Base-by-base conservation (phyloP, 2,797 vertebrate genomes). In the Lacerta bilineata region DNA sequence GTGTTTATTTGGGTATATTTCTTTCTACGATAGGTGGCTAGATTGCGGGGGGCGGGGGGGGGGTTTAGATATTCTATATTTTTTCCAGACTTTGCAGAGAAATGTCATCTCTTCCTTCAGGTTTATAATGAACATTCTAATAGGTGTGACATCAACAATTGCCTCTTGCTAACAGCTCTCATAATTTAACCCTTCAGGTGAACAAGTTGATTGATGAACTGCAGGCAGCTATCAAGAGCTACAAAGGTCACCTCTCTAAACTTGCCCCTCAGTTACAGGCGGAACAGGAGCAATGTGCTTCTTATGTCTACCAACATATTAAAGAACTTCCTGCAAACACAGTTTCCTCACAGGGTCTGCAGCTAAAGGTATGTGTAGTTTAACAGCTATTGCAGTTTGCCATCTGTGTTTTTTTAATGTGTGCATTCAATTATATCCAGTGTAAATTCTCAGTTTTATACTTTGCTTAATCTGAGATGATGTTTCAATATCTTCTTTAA, bases 131-230 rank as follows among this genome's bases (percentile, higher is more conserved):
- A 86, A 92, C 88, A 93, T 84, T 90, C 79, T 94, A 94, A 94
- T 88, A 95, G 93, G 91, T 95, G 92, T 93, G 95, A 96, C 93
- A 95, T 91, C 94, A 93, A 88, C 91, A 93, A 94, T 95, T 95
- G 95, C 91, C 95, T 92, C 88, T 94, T 91, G 84, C 81, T 95
- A 93, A 95, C 41, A 91, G 85, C 64, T 86, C 72, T 80, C 90
- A 89, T 89, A 90, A 91, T 96, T 96, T 94, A 95, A 93, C 85
- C 87, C 36, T 95, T 93, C 94, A 95, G 95, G 93, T 95, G 93
- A 93, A 91, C 91, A 92, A 80, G 81, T 23, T 95, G 92, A 95
- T 93, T 91, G 95, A 95, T 89, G 93, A 96, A 95, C 89, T 95
- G 90, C 85, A 93, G 92, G 90, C 90, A 93, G 93, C 95, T 93